These are phyloP conservation scores for Tuta absoluta DNA, from an alignment of 2,888 invertebrate genomes.

Conservation along the genomic window DNA sequence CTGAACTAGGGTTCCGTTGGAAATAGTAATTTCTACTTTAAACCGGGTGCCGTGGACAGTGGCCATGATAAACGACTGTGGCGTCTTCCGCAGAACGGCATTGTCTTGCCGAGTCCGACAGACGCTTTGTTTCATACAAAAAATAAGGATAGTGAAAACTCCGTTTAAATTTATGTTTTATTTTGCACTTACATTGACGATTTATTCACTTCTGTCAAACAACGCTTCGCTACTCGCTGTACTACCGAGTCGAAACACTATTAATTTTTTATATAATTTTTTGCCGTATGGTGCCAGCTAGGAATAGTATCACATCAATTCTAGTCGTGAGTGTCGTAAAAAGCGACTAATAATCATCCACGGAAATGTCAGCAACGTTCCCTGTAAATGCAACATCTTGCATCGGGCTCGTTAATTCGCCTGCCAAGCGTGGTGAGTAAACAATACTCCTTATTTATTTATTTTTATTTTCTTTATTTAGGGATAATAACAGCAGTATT, in stretches of 20 bases:
- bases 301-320: too few species aligned
- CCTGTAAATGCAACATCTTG: too few species aligned
- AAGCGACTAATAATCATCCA: too few species aligned
- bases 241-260: not conserved
- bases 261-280: not conserved
- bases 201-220: not conserved
- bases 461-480: too few species aligned
- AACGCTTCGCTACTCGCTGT: not conserved
- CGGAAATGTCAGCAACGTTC: too few species aligned
- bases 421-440: too few species aligned
- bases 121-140: slow-evolving; percentile 40
- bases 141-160: slow-evolving; percentile 23
- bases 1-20: slow-evolving; percentile 13
- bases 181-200: not conserved
- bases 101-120: slow-evolving; percentile 48
- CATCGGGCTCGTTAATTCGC: too few species aligned
- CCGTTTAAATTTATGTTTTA: not conserved
- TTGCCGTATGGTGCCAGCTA: too few species aligned
- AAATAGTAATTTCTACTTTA: slow-evolving; percentile 27
- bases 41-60: slow-evolving; percentile 32
- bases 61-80: slow-evolving; percentile 45
- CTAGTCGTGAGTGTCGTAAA: too few species aligned
- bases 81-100: slow-evolving; percentile 39
- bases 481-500: too few species aligned
- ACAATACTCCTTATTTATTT: too few species aligned